phyloP scores from a whole-genome alignment of 2,113 vertebrate genomes.

The Colius striatus region DNA sequence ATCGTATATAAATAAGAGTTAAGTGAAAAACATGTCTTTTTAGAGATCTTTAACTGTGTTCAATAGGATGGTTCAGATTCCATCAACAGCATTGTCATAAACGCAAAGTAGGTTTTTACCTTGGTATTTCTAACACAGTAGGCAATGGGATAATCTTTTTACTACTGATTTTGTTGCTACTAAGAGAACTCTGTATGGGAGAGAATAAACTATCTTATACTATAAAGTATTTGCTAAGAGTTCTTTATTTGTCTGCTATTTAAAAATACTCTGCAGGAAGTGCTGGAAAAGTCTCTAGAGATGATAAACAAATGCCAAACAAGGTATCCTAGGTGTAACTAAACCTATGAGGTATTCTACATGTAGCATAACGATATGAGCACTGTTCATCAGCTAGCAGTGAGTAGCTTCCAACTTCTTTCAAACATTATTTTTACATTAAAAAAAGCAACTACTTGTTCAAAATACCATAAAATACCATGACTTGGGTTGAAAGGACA shows the following conservation, averaged over 20 bases:
- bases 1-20: not conserved
- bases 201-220: not conserved
- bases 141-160: not conserved
- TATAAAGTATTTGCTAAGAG: not conserved
- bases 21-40: not conserved
- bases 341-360: not conserved
- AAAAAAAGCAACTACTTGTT: not conserved
- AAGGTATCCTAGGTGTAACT: not conserved
- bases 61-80: not conserved
- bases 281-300: not conserved
- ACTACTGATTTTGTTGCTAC: not conserved
- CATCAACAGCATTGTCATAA: not conserved
- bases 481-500: not conserved
- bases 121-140: not conserved
- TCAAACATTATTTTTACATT: not conserved
- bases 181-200: not conserved
- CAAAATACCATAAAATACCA: not conserved
- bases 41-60: not conserved
- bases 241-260: not conserved
- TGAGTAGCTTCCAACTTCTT: not conserved
- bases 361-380: accelerated
- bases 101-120: not conserved
- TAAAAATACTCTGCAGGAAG: not conserved
- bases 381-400: not conserved
- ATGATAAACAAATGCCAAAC: not conserved